These are phyloP conservation scores for Polia nebulosa DNA, from an alignment of 2,888 invertebrate genomes.

Conservation along the genomic window DNA sequence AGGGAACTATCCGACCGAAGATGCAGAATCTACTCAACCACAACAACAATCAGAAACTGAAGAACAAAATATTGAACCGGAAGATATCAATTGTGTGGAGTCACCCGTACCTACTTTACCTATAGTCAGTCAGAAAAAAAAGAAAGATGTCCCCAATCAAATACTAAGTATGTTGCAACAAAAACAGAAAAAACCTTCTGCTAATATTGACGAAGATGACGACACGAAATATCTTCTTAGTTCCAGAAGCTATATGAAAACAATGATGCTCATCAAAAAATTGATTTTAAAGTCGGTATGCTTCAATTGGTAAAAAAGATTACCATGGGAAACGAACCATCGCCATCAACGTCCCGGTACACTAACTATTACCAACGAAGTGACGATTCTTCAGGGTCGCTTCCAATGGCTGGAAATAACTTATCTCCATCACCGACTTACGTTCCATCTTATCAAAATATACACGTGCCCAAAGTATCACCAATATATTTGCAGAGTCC, in stretches of 20 bases:
- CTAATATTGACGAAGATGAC: not conserved
- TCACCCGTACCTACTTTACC: not conserved
- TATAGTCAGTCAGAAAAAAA: not conserved
- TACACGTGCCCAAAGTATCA: not conserved
- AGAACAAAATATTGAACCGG: slow-evolving; percentile 1
- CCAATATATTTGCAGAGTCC: not conserved
- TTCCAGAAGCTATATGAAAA: not conserved
- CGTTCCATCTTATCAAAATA: not conserved
- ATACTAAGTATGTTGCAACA: not conserved
- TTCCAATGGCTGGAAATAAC: not conserved
- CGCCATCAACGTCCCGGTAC: not conserved
- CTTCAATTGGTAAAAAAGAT: not conserved
- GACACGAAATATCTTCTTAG: not conserved
- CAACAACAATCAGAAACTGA: not conserved
- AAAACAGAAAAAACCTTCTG: not conserved
- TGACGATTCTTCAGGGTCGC: not conserved
- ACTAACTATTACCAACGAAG: not conserved
- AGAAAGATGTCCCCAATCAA: not conserved
- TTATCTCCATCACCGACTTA: not conserved
- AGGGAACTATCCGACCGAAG: not conserved
- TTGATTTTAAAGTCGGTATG: not conserved
- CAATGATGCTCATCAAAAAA: not conserved
- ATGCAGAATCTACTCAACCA: not conserved
- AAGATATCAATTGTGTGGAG: slow-evolving; percentile 1
- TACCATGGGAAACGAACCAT: not conserved